These are phyloP conservation scores for Platycnemis pennipes DNA, from an alignment of 2,888 invertebrate species.

Conservation along the genomic window DNA sequence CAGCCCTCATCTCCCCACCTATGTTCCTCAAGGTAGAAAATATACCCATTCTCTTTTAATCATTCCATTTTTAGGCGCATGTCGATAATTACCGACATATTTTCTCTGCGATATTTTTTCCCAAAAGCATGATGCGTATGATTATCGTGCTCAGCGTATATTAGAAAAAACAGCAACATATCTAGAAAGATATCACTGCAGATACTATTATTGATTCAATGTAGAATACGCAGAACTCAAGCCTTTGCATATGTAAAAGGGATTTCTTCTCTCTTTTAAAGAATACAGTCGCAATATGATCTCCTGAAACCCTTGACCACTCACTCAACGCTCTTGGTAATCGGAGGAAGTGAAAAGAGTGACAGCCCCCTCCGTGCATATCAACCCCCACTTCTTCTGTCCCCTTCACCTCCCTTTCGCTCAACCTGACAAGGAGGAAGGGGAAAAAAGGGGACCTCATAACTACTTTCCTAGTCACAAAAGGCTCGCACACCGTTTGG, in stretches of 20 bases:
- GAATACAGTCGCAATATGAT: not conserved
- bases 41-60: no score
- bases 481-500: conserved; percentile 42
- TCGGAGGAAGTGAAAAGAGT: conserved; percentile 13
- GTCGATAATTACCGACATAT: no score
- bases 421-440: not conserved
- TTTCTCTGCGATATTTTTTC: no score
- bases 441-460: not conserved
- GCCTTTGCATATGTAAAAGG: not conserved
- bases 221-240: not conserved
- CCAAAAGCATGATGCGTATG: no score
- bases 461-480: conserved; percentile 15
- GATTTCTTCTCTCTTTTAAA: not conserved
- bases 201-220: not conserved
- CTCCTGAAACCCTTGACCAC: not conserved
- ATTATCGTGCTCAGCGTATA: no score
- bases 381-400: not conserved
- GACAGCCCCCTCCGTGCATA: not conserved
- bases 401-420: not conserved
- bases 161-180: no score
- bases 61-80: no score
- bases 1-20: no score
- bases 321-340: conserved; percentile 11
- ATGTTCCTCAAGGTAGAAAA: no score
- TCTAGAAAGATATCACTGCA: not conserved